Conservation (phyloP, 2,113 vertebrate species). For the Patagioenas fasciata region DNA sequence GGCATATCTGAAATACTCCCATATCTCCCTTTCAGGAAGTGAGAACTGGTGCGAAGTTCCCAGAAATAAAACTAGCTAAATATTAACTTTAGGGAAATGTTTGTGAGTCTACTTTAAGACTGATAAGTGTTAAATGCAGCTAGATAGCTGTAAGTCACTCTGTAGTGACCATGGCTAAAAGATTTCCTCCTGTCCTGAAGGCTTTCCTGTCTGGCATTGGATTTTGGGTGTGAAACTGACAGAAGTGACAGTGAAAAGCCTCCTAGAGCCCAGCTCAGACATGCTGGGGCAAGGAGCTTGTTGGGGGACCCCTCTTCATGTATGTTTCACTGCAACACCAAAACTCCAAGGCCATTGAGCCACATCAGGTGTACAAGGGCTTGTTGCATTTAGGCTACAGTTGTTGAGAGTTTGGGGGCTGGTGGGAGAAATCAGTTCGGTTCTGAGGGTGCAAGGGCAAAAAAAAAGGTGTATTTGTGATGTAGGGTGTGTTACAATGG, state of each 20-base stretch:
- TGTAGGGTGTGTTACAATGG: fast-evolving
- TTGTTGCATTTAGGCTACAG: not conserved
- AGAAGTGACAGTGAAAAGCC: not conserved
- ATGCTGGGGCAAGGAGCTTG: not conserved
- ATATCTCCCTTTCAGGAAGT: not conserved
- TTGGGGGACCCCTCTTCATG: too few species aligned
- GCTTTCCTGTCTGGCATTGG: not conserved
- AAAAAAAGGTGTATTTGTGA: not conserved
- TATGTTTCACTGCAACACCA: fast-evolving
- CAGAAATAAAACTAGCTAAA: not conserved
- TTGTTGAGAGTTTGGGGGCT: not conserved
- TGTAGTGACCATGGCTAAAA: not conserved
- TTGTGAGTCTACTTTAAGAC: not conserved
- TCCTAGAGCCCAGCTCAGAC: fast-evolving
- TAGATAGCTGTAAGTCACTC: fast-evolving
- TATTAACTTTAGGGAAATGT: not conserved
- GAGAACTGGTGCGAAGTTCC: not conserved
- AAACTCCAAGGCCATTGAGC: fast-evolving
- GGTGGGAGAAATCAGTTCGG: not conserved
- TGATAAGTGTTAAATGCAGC: not conserved
- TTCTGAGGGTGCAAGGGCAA: not conserved
- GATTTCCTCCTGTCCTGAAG: not conserved
- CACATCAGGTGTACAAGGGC: not conserved
- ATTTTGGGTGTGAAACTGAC: not conserved
- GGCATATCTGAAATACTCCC: not conserved